Percentiles rank a stretch among this genome's conserved stretches.
Evolutionary conservation across 1,140 invertebrate genomes (phyloP).

Genomic region (Caenorhabditis remanei): DNA sequence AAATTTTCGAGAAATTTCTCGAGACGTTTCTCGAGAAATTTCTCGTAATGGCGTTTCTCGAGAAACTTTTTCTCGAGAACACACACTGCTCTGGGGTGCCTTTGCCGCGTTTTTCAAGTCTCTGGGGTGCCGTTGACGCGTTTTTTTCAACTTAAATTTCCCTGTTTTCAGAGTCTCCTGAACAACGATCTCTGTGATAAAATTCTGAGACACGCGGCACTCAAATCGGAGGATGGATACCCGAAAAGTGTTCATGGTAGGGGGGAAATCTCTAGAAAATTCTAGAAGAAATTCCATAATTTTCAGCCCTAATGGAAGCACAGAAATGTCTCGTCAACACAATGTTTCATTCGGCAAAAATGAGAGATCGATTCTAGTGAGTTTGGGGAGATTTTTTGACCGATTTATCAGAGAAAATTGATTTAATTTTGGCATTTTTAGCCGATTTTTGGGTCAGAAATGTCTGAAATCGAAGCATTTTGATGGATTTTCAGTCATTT

Average conservation of each 20-base stretch:
- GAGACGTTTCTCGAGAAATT: too few relatives aligned
- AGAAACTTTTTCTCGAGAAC: too few relatives aligned
- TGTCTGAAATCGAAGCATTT: too few relatives aligned
- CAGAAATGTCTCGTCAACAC: conserved; percentile 73
- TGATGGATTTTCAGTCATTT: too few relatives aligned
- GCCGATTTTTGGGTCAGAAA: not conserved
- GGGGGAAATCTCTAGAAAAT: not conserved
- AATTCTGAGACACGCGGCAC: not conserved
- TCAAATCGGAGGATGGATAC: not conserved
- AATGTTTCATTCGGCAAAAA: conserved; percentile 69
- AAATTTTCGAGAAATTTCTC: too few relatives aligned
- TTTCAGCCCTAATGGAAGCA: conserved; percentile 74
- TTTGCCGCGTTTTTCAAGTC: too few relatives aligned
- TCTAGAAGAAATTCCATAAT: not conserved
- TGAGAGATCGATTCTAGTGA: conserved; percentile 68
- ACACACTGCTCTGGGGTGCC: too few relatives aligned
- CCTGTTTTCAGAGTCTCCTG: conserved; percentile 14
- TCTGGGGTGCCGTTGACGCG: too few relatives aligned
- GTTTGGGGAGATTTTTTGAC: conserved; percentile 34
- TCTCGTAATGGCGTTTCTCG: too few relatives aligned
- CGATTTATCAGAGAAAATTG: not conserved
- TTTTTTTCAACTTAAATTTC: not conserved
- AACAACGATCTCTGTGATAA: conserved; percentile 1
- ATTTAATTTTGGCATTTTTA: not conserved
- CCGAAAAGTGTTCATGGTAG: not conserved